Evolutionary conservation across 2,113 vertebrate species (phyloP).

Genomic region (Felis catus): DNA sequence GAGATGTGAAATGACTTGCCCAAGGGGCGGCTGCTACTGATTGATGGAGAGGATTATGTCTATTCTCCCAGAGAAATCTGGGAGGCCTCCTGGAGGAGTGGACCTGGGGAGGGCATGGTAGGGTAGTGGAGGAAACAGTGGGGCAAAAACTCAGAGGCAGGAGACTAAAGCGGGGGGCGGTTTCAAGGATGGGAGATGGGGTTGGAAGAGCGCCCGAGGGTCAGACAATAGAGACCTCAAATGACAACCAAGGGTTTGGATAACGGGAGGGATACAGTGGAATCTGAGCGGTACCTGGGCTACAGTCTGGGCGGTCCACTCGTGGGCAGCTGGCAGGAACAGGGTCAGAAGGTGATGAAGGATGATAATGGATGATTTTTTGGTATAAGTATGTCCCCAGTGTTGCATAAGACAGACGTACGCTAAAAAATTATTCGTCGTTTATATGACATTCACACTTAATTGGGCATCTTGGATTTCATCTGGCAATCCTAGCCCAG

Average conservation of each 20-base stretch:
- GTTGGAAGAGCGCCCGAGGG: neutral
- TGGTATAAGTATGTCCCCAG: neutral
- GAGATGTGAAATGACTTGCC: neutral
- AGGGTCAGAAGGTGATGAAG: neutral
- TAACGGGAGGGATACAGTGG: too few relatives aligned
- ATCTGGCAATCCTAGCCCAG: neutral
- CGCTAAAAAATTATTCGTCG: neutral
- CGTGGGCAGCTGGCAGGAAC: neutral
- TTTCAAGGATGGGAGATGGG: neutral
- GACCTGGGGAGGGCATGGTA: neutral
- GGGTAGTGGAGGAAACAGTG: neutral
- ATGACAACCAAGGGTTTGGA: neutral
- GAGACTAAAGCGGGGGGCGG: neutral
- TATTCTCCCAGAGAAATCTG: rapidly evolving
- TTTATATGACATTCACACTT: neutral
- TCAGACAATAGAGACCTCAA: neutral
- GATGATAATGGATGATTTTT: neutral
- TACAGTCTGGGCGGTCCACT: neutral
- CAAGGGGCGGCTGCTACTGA: neutral
- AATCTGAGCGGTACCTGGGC: neutral
- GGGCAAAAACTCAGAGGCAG: neutral
- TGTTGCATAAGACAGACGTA: neutral
- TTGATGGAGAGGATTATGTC: neutral
- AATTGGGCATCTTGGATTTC: neutral
- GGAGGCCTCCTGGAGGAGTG: neutral